A percentile compares a stretch with the other conserved stretches of the same genome.
Conservation (phyloP, 1,140 invertebrate genomes). For the Diabrotica virgifera region DNA sequence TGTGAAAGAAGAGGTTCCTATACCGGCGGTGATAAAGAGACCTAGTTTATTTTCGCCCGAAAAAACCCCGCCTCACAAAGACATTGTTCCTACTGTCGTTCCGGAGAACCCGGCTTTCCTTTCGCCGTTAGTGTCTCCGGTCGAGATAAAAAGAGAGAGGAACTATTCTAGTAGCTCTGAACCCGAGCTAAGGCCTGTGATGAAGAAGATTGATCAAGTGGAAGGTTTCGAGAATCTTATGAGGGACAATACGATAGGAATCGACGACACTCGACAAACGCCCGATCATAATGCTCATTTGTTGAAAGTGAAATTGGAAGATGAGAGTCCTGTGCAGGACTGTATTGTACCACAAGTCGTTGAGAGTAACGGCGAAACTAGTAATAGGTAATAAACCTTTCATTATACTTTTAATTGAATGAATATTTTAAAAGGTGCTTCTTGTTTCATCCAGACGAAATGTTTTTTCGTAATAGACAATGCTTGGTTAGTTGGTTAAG, state of each 20-base stretch:
- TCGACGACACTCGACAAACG: slow-evolving; percentile 36
- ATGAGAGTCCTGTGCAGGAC: neutral
- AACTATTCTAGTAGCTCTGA: slow-evolving; percentile 44
- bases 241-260: slow-evolving; percentile 42
- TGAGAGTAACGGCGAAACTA: neutral
- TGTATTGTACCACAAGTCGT: neutral
- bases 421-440: too few species aligned
- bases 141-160: slow-evolving; percentile 29
- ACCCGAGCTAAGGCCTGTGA: slow-evolving; percentile 46
- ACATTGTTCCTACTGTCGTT: slow-evolving; percentile 7
- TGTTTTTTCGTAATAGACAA: too few species aligned
- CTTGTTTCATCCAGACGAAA: too few species aligned
- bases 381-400: too few species aligned
- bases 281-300: slow-evolving; percentile 35
- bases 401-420: too few species aligned
- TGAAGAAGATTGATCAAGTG: slow-evolving; percentile 49
- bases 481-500: too few species aligned
- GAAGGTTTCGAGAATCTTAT: slow-evolving; percentile 49
- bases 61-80: slow-evolving; percentile 45
- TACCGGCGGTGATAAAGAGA: slow-evolving; percentile 38
- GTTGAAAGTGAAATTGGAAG: neutral
- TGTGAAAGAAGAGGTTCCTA: slow-evolving; percentile 37
- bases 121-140: slow-evolving; percentile 40
- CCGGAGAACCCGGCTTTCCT: slow-evolving; percentile 19
- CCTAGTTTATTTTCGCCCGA: slow-evolving; percentile 55